Evolutionary conservation across 2,888 invertebrate species (phyloP).

Genomic region (Leptinotarsa rubiginosa): DNA sequence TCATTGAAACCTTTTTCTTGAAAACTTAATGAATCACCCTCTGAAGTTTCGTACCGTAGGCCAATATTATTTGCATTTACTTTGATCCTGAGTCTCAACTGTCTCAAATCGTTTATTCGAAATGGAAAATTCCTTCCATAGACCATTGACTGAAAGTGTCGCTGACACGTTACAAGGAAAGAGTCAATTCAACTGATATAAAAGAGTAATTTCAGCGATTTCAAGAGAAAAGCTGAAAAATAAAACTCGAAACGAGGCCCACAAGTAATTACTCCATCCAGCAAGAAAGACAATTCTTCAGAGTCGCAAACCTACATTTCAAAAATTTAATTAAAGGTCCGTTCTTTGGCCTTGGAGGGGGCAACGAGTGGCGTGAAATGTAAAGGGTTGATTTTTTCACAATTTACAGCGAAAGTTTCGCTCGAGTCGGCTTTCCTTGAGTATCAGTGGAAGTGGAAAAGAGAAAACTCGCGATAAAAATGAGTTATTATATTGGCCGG

Average conservation of each 20-base stretch:
- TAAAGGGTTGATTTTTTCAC: conserved; percentile 37
- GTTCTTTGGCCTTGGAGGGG: conserved; percentile 6
- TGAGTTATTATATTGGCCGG: conserved; percentile 43
- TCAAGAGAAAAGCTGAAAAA: neutral
- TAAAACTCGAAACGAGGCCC: neutral
- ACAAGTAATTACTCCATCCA: conserved; percentile 25
- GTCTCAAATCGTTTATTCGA: neutral
- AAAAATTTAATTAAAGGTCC: conserved; percentile 33
- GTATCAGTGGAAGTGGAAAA: conserved; percentile 28
- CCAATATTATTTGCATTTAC: neutral
- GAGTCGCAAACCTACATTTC: conserved; percentile 20
- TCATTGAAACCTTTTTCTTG: no score
- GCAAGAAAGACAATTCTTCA: conserved; percentile 18
- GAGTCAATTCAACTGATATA: neutral
- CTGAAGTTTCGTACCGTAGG: no score
- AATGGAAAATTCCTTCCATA: no score
- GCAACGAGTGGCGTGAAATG: conserved; percentile 26
- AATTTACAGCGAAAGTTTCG: conserved; percentile 35
- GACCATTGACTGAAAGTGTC: neutral
- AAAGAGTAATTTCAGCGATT: neutral
- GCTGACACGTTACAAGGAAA: neutral
- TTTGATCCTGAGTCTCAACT: neutral
- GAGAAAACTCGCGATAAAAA: conserved; percentile 38
- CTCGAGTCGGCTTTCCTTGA: conserved; percentile 33
- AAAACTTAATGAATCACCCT: no score